These are phyloP conservation scores for Strix occidentalis DNA, from an alignment of 2,797 vertebrate species.

Conservation along the genomic window DNA sequence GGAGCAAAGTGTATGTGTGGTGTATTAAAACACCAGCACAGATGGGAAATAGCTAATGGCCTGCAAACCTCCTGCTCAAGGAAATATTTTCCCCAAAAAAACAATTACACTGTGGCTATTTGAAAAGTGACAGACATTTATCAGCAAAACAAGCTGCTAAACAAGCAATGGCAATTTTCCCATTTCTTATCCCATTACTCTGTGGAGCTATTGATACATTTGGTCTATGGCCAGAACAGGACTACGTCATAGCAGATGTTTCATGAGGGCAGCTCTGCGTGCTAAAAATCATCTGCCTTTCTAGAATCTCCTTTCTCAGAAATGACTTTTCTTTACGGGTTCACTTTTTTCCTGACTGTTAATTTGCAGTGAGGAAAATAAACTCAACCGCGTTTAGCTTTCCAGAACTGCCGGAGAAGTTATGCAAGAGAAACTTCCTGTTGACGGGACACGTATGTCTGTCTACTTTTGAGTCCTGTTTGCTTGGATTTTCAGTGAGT, in stretches of 20 bases:
- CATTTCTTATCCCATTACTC: constrained; percentile 57
- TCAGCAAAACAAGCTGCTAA: constrained; percentile 62
- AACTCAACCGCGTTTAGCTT: neutral
- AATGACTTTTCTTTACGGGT: neutral
- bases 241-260: constrained; percentile 68
- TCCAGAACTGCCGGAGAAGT: constrained; percentile 34
- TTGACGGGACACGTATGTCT: constrained; percentile 44
- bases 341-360: neutral
- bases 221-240: constrained; percentile 52
- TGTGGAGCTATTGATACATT: constrained; percentile 51
- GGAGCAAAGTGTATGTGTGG: neutral
- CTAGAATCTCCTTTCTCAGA: constrained; percentile 49
- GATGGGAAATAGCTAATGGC: constrained; percentile 57
- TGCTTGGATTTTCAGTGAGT: neutral
- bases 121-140: constrained; percentile 64
- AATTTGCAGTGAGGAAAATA: constrained; percentile 35
- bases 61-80: constrained; percentile 49
- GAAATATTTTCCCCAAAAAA: constrained; percentile 50
- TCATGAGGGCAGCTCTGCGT: constrained; percentile 31
- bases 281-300: constrained; percentile 45
- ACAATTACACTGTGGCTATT: constrained; percentile 41
- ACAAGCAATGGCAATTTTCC: constrained; percentile 69
- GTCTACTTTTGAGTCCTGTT: neutral
- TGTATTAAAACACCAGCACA: constrained; percentile 16
- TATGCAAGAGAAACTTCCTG: constrained; percentile 62